These are phyloP conservation scores for Poeciliopsis infans DNA, from an alignment of 2,797 vertebrate genomes.

Conservation along the genomic window DNA sequence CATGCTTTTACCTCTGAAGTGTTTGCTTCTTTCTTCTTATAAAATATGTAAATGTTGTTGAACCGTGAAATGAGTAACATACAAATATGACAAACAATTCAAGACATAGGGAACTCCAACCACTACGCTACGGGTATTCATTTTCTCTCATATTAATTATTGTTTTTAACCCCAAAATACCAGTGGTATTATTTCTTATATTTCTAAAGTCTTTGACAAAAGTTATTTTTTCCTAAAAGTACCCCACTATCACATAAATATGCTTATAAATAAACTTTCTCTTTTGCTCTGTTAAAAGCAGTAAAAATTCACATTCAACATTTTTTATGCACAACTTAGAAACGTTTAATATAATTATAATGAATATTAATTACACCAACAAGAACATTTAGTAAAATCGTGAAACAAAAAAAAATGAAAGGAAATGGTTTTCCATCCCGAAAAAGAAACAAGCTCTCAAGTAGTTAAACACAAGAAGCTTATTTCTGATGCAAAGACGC, in stretches of 20 bases:
- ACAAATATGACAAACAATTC: background rate
- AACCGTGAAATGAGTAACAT: background rate
- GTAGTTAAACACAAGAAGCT: conserved; percentile 5
- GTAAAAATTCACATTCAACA: background rate
- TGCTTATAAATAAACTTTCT: background rate
- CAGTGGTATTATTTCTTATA: background rate
- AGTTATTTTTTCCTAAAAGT: background rate
- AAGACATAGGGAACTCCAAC: background rate
- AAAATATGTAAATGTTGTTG: background rate
- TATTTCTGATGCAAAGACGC: conserved; percentile 24
- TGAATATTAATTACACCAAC: background rate
- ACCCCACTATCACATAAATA: background rate
- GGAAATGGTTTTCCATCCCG: background rate
- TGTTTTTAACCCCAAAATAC: no score
- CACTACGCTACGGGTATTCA: background rate
- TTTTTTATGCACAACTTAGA: background rate
- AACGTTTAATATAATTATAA: background rate
- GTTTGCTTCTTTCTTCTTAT: conserved; percentile 10
- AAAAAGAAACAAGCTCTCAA: background rate
- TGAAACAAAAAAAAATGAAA: no score
- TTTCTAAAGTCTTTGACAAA: background rate
- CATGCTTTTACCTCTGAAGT: conserved; percentile 9
- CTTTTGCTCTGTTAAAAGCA: background rate
- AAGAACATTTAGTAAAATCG: background rate
- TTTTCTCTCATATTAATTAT: background rate